Percentiles rank a stretch among this genome's conserved stretches.
phyloP scores from a whole-genome alignment of 1,140 invertebrate genomes.

The Penaeus vannamei region DNA sequence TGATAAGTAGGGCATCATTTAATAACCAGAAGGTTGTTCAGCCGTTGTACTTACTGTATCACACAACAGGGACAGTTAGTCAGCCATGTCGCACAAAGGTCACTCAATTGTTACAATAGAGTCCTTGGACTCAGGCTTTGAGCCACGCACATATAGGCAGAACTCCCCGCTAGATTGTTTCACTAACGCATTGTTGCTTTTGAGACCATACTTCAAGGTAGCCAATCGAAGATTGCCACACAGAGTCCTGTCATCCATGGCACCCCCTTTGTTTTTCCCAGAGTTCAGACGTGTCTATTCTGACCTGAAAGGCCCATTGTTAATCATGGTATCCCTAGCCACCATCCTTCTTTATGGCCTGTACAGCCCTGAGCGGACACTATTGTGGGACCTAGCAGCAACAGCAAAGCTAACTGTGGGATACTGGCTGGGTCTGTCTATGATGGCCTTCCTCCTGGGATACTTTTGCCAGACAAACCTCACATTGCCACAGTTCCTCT shows the following conservation, averaged over 20 bases:
- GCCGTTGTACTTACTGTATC: too few species aligned
- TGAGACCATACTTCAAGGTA: constrained; percentile 32
- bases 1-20: too few species aligned
- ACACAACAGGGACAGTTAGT: too few species aligned
- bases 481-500: constrained; percentile 31
- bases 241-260: constrained; percentile 42
- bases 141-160: background rate
- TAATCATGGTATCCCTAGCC: constrained; percentile 23
- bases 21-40: too few species aligned
- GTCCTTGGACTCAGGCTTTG: constrained; percentile 23
- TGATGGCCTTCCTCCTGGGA: constrained; percentile 40
- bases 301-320: constrained; percentile 48
- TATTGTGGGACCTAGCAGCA: constrained; percentile 25
- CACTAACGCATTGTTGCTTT: background rate
- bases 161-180: background rate
- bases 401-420: constrained; percentile 44
- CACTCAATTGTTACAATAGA: constrained; percentile 47
- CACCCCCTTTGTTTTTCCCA: constrained; percentile 46
- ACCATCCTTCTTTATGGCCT: constrained; percentile 49
- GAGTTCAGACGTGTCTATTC: constrained; percentile 44
- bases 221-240: constrained; percentile 34
- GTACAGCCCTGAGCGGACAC: constrained; percentile 37
- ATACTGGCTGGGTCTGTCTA: constrained; percentile 46
- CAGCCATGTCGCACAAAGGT: constrained; percentile 41
- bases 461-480: constrained; percentile 41